Evolutionary conservation across 2,113 vertebrate species (phyloP), one percentile per base, ranked within the genome.

Genomic region (Bungarus multicinctus): DNA sequence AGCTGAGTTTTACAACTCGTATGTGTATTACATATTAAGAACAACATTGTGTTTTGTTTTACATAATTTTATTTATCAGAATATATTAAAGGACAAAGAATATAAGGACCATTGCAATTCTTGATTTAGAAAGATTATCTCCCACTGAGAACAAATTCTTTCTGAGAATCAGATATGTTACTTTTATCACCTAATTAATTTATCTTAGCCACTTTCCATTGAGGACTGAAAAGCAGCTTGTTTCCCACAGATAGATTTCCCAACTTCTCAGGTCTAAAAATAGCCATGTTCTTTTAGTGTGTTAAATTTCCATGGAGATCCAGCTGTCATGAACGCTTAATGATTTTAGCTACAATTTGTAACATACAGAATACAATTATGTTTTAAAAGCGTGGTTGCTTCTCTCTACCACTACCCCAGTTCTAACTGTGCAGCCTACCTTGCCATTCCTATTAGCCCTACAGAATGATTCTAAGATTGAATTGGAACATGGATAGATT

Each of bases 261-360:
- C 94, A 93, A 94, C 93, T 18, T 20, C 89, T 94, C 96, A 92
- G 11, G 91, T 92, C 97, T 96, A 97, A 97, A 97, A 97, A 97
- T 97, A 98, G 96, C 95, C 96, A 92, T 89, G 95, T 93, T 95
- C 92, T 96, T 90, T 91, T 91, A 4, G 58, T 89, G 89, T 94
- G 89, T 87, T 90, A 93, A 64, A 97, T 97, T 97, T 97, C 97
- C 97, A 97, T 97, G 97, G 97, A 97, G 96, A 97, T 94, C 30
- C 93, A 95, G 95, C 94, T 94, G 53, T 93, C 95, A 96, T 90
- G 97, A 96, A 93, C 34, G 93, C 90, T 94, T 25, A 60, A 88
- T 94, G 92, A 64, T 96, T 85, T 93, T 90, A 95, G 94, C 20
- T 92, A 91, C 54, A 94, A 89, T 91, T 92, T 53, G 22, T 90